Base-by-base conservation (phyloP, 2,888 invertebrate genomes). In the Meloe dianella region DNA sequence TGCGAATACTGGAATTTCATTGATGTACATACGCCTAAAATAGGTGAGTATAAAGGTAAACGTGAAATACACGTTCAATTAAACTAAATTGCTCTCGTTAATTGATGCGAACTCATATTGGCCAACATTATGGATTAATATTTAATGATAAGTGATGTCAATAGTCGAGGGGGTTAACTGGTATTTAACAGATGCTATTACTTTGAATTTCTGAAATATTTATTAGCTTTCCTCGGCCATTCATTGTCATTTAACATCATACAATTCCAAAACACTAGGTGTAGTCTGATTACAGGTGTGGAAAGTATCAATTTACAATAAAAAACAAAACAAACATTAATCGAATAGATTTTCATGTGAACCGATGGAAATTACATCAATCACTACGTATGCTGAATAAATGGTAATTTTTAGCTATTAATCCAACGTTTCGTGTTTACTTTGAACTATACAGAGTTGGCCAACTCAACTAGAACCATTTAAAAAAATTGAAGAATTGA, bases 121-220 rank as follows among this genome's bases (percentile, higher is more conserved):
- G 77, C 76, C 73, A 75, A 76, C 72, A 76, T 76, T 73, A 76
- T 10, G 77, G 78, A 80, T 82, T 81, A 81, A 82, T 83, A 82
- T 82, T 83, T 83, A 83, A 83, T 80, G 80, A 78, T 81, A 82
- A 77, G 76, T 78, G 81, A 81, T 82, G 81, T 80, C 81, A 79
- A 81, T 81, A 77, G 79, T 72, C 74, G 79, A n/a, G 41, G 8
- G 41, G 80, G 79, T 80, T 81, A 81, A 81, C 77, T 79, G 79
- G 75, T 79, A 78, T 80, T 81, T 80, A 81, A 78, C 79, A 79
- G 79, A 77, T 79, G 79, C 77, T 78, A 78, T 79, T 78, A 77
- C 75, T 76, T 77, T 75, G 74, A 75, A 74, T 73, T 73, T 69
- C 71, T 77, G 74, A 78, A 74, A 72, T 76, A 74, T 74, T 73